Evolutionary conservation across 1,140 invertebrate genomes (phyloP), one percentile per base, ranked within the genome.

Genomic region (Drosophila repletoides): DNA sequence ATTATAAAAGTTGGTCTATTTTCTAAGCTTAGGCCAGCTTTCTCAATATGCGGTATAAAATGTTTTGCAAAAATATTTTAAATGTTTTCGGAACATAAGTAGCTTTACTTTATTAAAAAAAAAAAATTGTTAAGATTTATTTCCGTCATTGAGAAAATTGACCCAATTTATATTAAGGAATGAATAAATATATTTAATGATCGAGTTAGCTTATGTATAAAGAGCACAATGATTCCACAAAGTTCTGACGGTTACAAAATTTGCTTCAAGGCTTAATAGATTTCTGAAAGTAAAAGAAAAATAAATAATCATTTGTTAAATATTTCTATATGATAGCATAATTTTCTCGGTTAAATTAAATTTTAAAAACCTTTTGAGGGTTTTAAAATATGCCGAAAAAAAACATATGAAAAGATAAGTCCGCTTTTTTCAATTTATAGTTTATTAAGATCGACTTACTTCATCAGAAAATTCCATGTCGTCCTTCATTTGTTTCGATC

Each of bases 391-490:
- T n/a, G n/a, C n/a, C n/a, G n/a, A n/a, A n/a, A n/a, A n/a, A n/a
- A n/a, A n/a, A n/a, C n/a, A n/a, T n/a, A n/a, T n/a, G n/a, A n/a
- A n/a, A n/a, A n/a, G n/a, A n/a, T n/a, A n/a, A n/a, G n/a, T n/a
- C n/a, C n/a, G n/a, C n/a, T n/a, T n/a, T n/a, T n/a, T n/a, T 22
- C 9, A 29, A 7, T 19, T 43, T 15, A 12, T 33, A 34, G n/a
- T n/a, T 15, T 17, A 26, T 14, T 17, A 33, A 12, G 14, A 40
- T 12, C 6, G 5, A 5, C 1, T 75, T 81, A 89, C 88, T 68
- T 89, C 89, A 56, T 89, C 88, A 3, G 83, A 67, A 34, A 72
- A 75, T 26, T 89, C 88, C 67, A 88, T 71, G 48, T 89, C 88
- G 38, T 89, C 88, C 19, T 88, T 84, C 43, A 88, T 72, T 59